Conservation (phyloP, 2,888 invertebrate genomes). For the Cephus sareptanus region DNA sequence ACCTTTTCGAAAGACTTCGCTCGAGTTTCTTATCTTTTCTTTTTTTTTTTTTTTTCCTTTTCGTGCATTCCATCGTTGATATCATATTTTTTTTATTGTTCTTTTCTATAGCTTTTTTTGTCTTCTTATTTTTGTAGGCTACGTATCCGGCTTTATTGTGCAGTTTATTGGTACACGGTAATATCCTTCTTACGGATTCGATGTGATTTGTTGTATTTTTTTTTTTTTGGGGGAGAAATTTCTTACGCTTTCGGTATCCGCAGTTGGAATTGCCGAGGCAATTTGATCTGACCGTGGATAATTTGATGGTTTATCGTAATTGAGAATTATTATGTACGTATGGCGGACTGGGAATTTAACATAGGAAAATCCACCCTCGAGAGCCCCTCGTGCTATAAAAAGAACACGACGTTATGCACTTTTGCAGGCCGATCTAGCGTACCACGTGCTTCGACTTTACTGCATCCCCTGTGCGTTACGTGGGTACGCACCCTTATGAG, state of each 20-base stretch:
- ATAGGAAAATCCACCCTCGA: background rate
- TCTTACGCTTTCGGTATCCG: background rate
- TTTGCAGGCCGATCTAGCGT: constrained; percentile 27
- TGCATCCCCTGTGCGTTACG: constrained; percentile 13
- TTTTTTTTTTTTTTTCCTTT: background rate
- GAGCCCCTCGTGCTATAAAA: background rate
- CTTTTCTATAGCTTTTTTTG: no score
- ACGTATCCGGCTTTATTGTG: no score
- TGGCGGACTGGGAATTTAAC: background rate
- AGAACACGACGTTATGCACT: background rate
- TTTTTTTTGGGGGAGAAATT: background rate
- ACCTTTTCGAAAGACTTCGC: background rate
- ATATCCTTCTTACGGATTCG: constrained; percentile 8
- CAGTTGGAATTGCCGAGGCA: background rate
- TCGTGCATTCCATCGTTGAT: constrained; percentile 13
- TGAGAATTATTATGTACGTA: background rate
- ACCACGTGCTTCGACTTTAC: constrained; percentile 31
- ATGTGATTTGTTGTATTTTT: background rate
- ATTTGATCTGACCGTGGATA: background rate
- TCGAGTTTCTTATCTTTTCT: background rate
- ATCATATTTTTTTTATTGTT: constrained; percentile 19
- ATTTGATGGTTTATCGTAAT: background rate
- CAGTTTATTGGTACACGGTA: background rate
- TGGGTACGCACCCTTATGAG: background rate
- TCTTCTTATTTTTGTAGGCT: no score